Evolutionary conservation across 2,113 vertebrate genomes (phyloP).

Genomic region (Gasterosteus nipponicus): DNA sequence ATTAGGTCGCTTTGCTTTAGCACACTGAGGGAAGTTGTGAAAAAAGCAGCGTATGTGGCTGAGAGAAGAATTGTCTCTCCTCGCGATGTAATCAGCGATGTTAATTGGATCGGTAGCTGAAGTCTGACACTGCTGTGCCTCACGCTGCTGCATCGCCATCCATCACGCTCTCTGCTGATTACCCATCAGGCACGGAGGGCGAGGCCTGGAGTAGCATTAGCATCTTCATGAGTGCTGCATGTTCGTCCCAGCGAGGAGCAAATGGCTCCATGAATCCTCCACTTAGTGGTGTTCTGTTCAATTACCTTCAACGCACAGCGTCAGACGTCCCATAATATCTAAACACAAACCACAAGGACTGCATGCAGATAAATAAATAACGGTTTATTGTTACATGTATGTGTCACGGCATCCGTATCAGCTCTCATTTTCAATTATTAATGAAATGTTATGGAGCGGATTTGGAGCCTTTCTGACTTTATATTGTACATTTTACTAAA

Average conservation of each 20-base stretch:
- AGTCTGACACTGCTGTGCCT: constrained; percentile 27
- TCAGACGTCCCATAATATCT: background rate
- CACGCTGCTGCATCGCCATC: constrained; percentile 27
- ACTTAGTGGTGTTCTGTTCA: background rate
- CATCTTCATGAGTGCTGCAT: constrained; percentile 28
- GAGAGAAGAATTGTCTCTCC: background rate
- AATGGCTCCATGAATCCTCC: background rate
- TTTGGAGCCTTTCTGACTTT: background rate
- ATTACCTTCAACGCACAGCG: background rate
- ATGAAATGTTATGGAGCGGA: background rate
- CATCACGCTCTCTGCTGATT: constrained; percentile 32
- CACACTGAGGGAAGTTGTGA: no score
- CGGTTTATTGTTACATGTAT: background rate
- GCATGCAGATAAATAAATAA: background rate
- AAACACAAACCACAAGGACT: no score
- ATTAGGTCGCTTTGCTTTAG: no score
- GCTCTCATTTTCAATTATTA: background rate
- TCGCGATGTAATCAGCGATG: constrained; percentile 21
- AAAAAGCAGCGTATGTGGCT: no score
- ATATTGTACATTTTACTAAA: background rate
- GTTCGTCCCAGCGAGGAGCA: constrained; percentile 13
- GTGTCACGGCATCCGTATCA: background rate
- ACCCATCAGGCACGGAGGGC: background rate
- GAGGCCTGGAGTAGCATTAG: background rate
- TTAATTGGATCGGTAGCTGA: constrained; percentile 33